phyloP scores from a whole-genome alignment of 2,888 invertebrate species.

The Diplazon laetatorius region DNA sequence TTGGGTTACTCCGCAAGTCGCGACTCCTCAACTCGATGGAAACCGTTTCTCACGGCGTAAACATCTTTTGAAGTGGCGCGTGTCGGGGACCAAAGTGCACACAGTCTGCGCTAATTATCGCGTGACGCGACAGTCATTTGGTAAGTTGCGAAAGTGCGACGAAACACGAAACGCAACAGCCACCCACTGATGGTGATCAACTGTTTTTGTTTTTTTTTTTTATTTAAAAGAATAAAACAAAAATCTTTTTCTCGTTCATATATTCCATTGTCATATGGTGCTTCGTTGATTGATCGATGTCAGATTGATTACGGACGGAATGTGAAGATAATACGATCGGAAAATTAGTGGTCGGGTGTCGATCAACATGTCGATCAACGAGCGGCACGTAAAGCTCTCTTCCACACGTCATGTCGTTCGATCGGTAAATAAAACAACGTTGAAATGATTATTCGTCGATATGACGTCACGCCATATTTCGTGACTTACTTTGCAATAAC shows the following conservation, averaged over 20 bases:
- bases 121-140: slow-evolving; percentile 71
- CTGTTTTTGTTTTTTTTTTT: background rate
- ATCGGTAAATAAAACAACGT: too few species aligned
- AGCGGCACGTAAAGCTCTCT: too few species aligned
- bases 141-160: slow-evolving; percentile 46
- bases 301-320: background rate
- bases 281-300: slow-evolving; percentile 1
- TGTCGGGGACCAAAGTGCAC: slow-evolving; percentile 73
- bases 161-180: background rate
- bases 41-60: slow-evolving; percentile 74
- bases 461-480: too few species aligned
- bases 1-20: slow-evolving; percentile 73
- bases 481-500: too few species aligned
- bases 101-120: slow-evolving; percentile 74
- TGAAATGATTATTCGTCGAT: too few species aligned
- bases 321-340: background rate
- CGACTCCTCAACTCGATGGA: slow-evolving; percentile 78
- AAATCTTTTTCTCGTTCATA: too few species aligned
- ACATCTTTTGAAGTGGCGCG: slow-evolving; percentile 75
- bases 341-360: too few species aligned
- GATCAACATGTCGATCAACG: too few species aligned
- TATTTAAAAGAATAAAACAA: too few species aligned
- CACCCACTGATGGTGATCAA: background rate
- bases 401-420: too few species aligned
- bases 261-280: background rate